phyloP scores from a whole-genome alignment of 1,140 invertebrate species.

The Oscheius sp. region DNA sequence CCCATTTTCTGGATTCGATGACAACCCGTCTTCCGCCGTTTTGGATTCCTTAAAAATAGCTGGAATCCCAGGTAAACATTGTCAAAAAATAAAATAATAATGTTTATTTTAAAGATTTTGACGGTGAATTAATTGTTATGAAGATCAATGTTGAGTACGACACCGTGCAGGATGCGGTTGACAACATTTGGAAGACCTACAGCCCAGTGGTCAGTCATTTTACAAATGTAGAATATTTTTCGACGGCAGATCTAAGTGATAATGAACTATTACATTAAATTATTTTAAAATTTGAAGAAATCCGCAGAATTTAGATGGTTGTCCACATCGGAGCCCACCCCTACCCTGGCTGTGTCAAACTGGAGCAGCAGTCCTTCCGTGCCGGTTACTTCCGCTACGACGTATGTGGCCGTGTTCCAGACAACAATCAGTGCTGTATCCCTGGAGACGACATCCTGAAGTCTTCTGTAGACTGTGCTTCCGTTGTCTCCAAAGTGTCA shows the following conservation, averaged over 20 bases:
- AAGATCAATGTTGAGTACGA: constrained; percentile 11
- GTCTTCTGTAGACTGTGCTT: neutral
- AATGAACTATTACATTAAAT: too few species aligned
- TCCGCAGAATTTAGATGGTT: constrained; percentile 4
- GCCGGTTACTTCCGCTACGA: constrained; percentile 13
- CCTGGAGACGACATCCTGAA: neutral
- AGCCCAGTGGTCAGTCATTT: neutral
- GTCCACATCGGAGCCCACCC: constrained; percentile 16
- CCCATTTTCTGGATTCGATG: neutral
- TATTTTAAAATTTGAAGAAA: neutral
- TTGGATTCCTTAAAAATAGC: neutral
- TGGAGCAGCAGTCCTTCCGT: constrained; percentile 8
- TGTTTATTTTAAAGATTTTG: neutral
- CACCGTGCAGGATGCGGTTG: neutral
- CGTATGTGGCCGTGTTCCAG: neutral
- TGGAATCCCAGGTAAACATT: neutral
- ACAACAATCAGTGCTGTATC: neutral
- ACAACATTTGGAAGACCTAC: constrained; percentile 2
- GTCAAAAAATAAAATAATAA: neutral
- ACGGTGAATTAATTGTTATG: neutral
- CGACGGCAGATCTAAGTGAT: neutral
- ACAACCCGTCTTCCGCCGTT: constrained; percentile 1
- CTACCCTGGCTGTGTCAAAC: neutral
- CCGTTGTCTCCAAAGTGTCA: neutral
- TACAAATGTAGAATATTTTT: neutral